phyloP scores from a whole-genome alignment of 2,888 invertebrate genomes.

The Polymixis lichenea region DNA sequence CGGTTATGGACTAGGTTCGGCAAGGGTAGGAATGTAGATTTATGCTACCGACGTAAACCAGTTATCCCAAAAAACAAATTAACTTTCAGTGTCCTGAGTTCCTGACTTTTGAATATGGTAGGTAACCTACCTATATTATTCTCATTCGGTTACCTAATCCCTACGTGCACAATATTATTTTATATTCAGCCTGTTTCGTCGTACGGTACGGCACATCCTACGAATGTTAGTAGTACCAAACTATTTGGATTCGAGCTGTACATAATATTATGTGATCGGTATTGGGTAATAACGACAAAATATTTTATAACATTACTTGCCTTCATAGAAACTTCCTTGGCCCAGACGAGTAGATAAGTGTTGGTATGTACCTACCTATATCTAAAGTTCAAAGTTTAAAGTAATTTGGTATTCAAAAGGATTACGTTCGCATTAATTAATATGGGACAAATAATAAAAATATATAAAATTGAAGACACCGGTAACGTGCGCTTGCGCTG shows the following conservation, averaged over 20 bases:
- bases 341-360: conserved; percentile 14
- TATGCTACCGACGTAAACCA: neutral
- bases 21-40: neutral
- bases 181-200: neutral
- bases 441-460: conserved; percentile 34
- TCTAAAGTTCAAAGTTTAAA: conserved; percentile 66
- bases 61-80: neutral
- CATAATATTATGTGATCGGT: neutral
- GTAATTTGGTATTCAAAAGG: conserved; percentile 55
- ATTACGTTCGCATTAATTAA: conserved; percentile 48
- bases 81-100: neutral
- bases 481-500: conserved; percentile 15
- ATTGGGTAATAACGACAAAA: conserved; percentile 36
- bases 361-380: conserved; percentile 36
- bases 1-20: neutral
- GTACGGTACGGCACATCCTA: neutral
- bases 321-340: conserved; percentile 39
- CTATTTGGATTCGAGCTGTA: neutral
- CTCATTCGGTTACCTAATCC: neutral
- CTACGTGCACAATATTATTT: neutral
- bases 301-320: conserved; percentile 28
- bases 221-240: neutral
- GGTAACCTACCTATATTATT: neutral
- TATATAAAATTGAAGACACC: conserved; percentile 8
- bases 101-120: neutral